Conservation (phyloP, 2,113 vertebrate genomes). For the Illadopsis cleaveri region DNA sequence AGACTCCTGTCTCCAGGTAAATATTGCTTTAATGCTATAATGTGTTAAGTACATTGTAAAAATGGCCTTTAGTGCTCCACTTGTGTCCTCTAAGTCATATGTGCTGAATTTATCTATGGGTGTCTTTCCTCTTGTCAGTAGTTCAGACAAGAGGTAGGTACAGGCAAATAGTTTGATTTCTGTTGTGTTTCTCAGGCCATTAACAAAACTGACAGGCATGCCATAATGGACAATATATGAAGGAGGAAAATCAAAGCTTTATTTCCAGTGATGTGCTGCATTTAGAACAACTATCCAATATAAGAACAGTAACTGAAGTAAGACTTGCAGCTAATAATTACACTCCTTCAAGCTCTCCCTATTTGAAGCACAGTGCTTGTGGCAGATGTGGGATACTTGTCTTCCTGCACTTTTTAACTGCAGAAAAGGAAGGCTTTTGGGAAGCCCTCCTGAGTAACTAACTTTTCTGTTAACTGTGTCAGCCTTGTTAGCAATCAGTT, state of each 20-base stretch:
- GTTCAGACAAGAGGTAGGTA: not conserved
- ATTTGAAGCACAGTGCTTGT: rapidly evolving
- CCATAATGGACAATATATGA: not conserved
- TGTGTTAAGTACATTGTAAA: not conserved
- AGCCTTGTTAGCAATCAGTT: not conserved
- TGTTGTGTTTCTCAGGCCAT: not conserved
- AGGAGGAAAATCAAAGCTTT: not conserved
- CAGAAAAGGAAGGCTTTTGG: not conserved
- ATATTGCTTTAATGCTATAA: not conserved
- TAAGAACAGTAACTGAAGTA: not conserved
- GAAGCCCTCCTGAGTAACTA: not conserved
- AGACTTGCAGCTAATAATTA: not conserved
- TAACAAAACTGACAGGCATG: not conserved
- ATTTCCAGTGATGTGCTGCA: not conserved
- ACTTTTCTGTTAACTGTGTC: not conserved
- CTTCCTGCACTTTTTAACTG: not conserved
- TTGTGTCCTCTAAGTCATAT: not conserved
- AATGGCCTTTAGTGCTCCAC: not conserved
- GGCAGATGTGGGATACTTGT: rapidly evolving
- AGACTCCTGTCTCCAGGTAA: not conserved
- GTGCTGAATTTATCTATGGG: not conserved
- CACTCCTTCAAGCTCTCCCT: not conserved
- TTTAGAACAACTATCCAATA: not conserved
- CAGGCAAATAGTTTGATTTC: not conserved
- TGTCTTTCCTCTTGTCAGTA: not conserved